phyloP scores from a whole-genome alignment of 2,888 invertebrate genomes.

The Lepidocyrtoides sp. region DNA sequence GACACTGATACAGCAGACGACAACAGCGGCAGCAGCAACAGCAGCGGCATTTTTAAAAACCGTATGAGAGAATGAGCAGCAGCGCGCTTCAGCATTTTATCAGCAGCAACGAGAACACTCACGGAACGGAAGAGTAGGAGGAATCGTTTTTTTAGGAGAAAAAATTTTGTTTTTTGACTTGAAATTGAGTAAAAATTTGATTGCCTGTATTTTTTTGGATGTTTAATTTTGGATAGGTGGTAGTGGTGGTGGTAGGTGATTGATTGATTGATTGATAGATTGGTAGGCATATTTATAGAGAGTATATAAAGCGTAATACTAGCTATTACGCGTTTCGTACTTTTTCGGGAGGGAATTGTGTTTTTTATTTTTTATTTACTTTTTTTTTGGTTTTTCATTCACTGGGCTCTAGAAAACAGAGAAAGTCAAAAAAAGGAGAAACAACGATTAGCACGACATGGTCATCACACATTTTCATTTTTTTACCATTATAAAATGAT shows the following conservation, averaged over 20 bases:
- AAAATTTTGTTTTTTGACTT: not conserved
- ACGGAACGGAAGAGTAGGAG: conserved; percentile 27
- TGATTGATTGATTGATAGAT: not conserved
- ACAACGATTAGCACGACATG: conserved; percentile 45
- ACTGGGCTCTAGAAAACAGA: conserved; percentile 68
- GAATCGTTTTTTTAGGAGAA: not conserved
- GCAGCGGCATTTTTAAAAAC: too few species aligned
- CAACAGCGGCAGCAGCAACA: conserved; percentile 9
- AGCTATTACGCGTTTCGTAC: not conserved
- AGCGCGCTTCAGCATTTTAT: conserved; percentile 29
- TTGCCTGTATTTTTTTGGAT: not conserved
- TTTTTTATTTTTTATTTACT: not conserved
- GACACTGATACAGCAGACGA: not conserved
- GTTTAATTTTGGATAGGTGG: not conserved
- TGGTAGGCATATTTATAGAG: not conserved
- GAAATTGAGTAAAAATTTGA: too few species aligned
- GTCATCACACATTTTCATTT: conserved; percentile 25
- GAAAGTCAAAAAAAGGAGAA: conserved; percentile 54
- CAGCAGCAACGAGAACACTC: conserved; percentile 55
- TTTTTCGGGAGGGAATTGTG: not conserved
- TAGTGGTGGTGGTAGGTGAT: not conserved
- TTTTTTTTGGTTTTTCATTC: conserved; percentile 46
- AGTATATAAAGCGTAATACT: not conserved
- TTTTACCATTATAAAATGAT: not conserved
- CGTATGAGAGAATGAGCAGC: conserved; percentile 5